Conservation (phyloP, 2,113 vertebrate species). For the Paracanthobrama guichenoti region DNA sequence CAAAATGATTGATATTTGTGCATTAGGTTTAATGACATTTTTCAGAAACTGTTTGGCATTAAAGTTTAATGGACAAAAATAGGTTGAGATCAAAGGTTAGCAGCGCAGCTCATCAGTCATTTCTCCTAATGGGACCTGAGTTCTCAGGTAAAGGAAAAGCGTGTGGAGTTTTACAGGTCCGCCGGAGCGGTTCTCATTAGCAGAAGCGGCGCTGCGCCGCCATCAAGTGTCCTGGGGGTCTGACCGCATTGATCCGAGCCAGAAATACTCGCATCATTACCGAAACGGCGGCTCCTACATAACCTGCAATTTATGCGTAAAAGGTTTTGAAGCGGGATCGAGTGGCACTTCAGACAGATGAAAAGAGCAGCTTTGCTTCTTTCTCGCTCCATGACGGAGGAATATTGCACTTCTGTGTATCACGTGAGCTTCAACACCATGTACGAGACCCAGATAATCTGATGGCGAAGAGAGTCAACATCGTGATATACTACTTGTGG, state of each 20-base stretch:
- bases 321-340: neutral
- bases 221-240: neutral
- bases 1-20: neutral
- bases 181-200: neutral
- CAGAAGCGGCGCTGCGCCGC: neutral
- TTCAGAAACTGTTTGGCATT: neutral
- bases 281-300: neutral
- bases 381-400: neutral
- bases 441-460: constrained; percentile 60
- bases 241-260: constrained; percentile 15
- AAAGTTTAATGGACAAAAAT: neutral
- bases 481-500: too few species aligned
- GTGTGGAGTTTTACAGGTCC: neutral
- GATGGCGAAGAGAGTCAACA: neutral
- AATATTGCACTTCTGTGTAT: neutral
- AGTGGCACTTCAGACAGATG: constrained; percentile 10
- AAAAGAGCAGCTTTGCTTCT: constrained; percentile 12
- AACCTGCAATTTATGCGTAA: constrained; percentile 16
- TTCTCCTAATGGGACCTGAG: neutral
- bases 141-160: neutral
- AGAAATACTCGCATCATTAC: constrained; percentile 10
- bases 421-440: constrained; percentile 27
- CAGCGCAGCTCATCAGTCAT: neutral
- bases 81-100: neutral
- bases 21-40: neutral